Conservation (phyloP, 2,888 invertebrate genomes). For the Dendrolimus houi region DNA sequence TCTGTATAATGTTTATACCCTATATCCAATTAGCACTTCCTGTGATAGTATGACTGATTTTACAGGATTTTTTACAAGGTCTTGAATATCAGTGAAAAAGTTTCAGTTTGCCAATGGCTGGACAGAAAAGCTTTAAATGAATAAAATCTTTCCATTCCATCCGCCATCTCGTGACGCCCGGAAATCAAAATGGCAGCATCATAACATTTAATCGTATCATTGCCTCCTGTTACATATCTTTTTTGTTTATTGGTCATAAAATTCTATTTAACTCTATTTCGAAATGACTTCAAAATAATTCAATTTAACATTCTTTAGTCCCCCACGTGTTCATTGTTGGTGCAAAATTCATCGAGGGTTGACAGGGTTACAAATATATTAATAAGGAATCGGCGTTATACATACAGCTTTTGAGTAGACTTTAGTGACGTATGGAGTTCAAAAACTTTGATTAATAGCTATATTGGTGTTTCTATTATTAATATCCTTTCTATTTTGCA, state of each 20-base stretch:
- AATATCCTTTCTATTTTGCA: too few species aligned
- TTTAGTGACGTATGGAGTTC: neutral
- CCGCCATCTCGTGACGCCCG: neutral
- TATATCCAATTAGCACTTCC: neutral
- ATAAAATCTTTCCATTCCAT: neutral
- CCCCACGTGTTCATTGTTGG: conserved; percentile 62
- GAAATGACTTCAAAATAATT: neutral
- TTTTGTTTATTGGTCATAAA: neutral
- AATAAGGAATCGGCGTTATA: conserved; percentile 37
- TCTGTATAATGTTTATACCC: neutral
- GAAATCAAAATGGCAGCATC: neutral
- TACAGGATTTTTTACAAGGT: neutral
- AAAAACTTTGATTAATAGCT: neutral
- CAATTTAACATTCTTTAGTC: conserved; percentile 30
- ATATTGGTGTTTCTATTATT: too few species aligned
- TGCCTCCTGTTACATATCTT: neutral
- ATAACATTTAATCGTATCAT: too few species aligned
- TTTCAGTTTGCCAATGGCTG: too few species aligned
- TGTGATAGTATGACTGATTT: neutral
- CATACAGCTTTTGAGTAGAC: conserved; percentile 13
- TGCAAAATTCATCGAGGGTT: conserved; percentile 43
- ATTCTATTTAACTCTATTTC: neutral
- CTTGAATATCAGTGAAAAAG: neutral
- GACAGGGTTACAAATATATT: conserved; percentile 55
- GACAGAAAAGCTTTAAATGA: too few species aligned